These are phyloP conservation scores for Enteromius treurensis DNA, from an alignment of 2,797 vertebrate genomes.

Conservation along the genomic window DNA sequence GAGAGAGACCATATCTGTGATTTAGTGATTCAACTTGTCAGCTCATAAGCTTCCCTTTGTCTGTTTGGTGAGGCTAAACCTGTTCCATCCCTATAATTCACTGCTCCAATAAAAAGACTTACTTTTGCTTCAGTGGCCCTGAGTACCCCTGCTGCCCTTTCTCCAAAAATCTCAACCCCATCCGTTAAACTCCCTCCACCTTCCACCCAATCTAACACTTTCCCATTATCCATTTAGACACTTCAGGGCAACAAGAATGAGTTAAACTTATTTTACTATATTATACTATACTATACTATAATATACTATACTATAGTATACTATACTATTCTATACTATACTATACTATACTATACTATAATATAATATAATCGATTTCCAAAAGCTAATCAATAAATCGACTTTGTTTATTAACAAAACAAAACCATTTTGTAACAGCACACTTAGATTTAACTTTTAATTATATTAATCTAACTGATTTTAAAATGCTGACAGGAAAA, in stretches of 20 bases:
- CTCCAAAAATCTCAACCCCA: slow-evolving; percentile 33
- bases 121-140: slow-evolving; percentile 46
- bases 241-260: neutral
- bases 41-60: slow-evolving; percentile 58
- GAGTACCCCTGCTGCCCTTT: slow-evolving; percentile 41
- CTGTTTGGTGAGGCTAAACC: slow-evolving; percentile 48
- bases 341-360: too few species aligned
- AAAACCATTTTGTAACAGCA: neutral
- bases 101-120: slow-evolving; percentile 53
- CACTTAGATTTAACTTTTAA: neutral
- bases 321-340: neutral
- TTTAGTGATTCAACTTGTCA: slow-evolving; percentile 59
- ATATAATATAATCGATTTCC: too few species aligned
- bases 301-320: neutral
- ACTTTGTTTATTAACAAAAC: neutral
- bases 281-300: too few species aligned
- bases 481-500: neutral
- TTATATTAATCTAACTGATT: neutral
- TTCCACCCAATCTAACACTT: slow-evolving; percentile 37
- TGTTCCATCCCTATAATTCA: slow-evolving; percentile 57
- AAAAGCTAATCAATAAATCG: neutral
- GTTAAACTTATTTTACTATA: neutral
- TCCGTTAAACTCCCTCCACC: slow-evolving; percentile 31
- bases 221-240: slow-evolving; percentile 6
- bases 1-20: slow-evolving; percentile 38